Conservation (phyloP, 2,888 invertebrate genomes). For the Parapristionchus giblindavisi region DNA sequence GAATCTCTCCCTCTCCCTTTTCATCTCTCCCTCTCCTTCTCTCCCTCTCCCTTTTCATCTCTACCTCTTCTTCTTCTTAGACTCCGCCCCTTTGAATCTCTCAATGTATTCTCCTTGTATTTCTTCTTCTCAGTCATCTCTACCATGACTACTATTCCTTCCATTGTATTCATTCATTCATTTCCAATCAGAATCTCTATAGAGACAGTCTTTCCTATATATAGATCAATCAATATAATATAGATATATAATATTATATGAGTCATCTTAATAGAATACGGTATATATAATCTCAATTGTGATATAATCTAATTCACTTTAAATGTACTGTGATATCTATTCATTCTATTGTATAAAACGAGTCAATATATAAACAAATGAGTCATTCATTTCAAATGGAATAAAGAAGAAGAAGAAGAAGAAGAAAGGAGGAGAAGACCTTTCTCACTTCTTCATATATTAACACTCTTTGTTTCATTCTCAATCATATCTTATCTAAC, state of each 20-base stretch:
- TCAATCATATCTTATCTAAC: neutral
- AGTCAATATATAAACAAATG: constrained; percentile 7
- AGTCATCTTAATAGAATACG: too few relatives aligned
- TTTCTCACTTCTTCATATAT: constrained; percentile 17
- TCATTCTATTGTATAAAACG: neutral
- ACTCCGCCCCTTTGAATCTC: constrained; percentile 23
- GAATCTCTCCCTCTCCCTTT: neutral
- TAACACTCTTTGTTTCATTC: constrained; percentile 14
- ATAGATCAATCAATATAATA: too few relatives aligned
- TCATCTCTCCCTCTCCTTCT: neutral
- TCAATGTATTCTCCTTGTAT: neutral
- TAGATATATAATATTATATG: too few relatives aligned
- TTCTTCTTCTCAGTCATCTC: too few relatives aligned
- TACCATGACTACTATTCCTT: too few relatives aligned
- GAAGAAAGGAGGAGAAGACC: neutral
- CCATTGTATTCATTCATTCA: too few relatives aligned
- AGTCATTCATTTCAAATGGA: neutral
- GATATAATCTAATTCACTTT: too few relatives aligned
- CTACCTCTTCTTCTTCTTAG: constrained; percentile 14
- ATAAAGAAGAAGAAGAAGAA: neutral
- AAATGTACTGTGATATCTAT: too few relatives aligned
- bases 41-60: neutral
- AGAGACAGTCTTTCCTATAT: too few relatives aligned
- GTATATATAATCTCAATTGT: too few relatives aligned
- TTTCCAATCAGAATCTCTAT: too few relatives aligned